Conservation (phyloP, 2,888 invertebrate species). For the Conops quadrifasciatus region DNA sequence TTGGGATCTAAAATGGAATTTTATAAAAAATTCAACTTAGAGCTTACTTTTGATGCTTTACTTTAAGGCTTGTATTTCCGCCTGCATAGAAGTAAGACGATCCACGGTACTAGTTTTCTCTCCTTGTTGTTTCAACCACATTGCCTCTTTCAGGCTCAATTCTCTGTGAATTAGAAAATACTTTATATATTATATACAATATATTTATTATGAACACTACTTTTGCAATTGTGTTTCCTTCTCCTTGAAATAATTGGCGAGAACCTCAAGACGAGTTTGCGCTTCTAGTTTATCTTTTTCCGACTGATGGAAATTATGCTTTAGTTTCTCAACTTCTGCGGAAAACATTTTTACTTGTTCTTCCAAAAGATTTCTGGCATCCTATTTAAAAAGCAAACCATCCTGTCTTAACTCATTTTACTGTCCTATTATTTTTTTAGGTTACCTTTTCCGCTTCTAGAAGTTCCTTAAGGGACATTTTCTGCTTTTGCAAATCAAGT, state of each 20-base stretch:
- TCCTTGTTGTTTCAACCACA: conserved; percentile 82
- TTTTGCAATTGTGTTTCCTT: conserved; percentile 87
- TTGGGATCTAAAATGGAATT: conserved; percentile 64
- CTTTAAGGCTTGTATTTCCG: conserved; percentile 83
- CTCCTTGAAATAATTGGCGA: conserved; percentile 90
- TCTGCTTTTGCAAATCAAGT: conserved; percentile 68
- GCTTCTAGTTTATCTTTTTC: conserved; percentile 80
- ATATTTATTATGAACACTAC: conserved; percentile 67
- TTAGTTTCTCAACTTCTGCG: conserved; percentile 68
- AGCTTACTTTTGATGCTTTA: conserved; percentile 59
- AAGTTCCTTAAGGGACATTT: conserved; percentile 65
- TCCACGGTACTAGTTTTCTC: conserved; percentile 83
- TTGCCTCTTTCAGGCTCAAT: conserved; percentile 76
- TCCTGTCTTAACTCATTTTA: not conserved
- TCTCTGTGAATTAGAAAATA: conserved; percentile 69
- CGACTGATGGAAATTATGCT: conserved; percentile 71
- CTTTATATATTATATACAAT: not conserved
- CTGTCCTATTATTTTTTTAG: not conserved
- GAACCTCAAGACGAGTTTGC: conserved; percentile 82
- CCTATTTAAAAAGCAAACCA: conserved; percentile 45
- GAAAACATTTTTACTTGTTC: conserved; percentile 63
- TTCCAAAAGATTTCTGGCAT: conserved; percentile 65
- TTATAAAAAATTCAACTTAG: not conserved
- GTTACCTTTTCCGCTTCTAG: conserved; percentile 64
- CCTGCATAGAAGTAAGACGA: conserved; percentile 78